Evolutionary conservation across 1,140 invertebrate species (phyloP).

Genomic region (Aricia agestis): DNA sequence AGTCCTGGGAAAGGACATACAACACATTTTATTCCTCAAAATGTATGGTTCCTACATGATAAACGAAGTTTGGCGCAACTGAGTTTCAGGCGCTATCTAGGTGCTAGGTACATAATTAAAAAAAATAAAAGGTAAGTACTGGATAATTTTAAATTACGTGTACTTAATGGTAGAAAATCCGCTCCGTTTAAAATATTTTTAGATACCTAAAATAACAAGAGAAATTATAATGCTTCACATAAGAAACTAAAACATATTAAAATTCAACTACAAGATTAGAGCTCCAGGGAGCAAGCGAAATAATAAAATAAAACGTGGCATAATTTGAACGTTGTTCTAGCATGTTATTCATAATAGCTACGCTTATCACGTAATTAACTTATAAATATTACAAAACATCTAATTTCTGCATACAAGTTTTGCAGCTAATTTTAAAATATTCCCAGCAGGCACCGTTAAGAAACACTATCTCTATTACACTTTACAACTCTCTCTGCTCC

Average conservation of each 20-base stretch:
- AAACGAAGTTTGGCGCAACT: too few species aligned
- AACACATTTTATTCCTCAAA: too few species aligned
- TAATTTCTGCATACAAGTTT: constrained; percentile 1
- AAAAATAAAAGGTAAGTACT: too few species aligned
- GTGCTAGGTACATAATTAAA: too few species aligned
- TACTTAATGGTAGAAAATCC: too few species aligned
- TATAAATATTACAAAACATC: neutral
- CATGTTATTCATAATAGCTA: neutral
- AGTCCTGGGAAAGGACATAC: too few species aligned
- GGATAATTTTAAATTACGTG: too few species aligned
- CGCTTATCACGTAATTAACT: neutral
- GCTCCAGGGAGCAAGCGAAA: neutral
- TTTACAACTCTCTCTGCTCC: neutral
- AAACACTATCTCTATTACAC: neutral
- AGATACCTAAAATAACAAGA: too few species aligned
- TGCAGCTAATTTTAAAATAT: neutral
- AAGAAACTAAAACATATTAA: neutral
- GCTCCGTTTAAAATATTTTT: too few species aligned
- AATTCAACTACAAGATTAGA: neutral
- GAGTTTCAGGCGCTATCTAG: too few species aligned
- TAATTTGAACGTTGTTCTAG: neutral
- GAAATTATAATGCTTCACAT: too few species aligned
- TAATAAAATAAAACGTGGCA: constrained; percentile 1
- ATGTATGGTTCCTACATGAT: too few species aligned
- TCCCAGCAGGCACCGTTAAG: neutral